Percentiles rank a stretch among this genome's conserved stretches.
phyloP scores from a whole-genome alignment of 2,888 invertebrate genomes.

The Melangyna quadrimaculata region DNA sequence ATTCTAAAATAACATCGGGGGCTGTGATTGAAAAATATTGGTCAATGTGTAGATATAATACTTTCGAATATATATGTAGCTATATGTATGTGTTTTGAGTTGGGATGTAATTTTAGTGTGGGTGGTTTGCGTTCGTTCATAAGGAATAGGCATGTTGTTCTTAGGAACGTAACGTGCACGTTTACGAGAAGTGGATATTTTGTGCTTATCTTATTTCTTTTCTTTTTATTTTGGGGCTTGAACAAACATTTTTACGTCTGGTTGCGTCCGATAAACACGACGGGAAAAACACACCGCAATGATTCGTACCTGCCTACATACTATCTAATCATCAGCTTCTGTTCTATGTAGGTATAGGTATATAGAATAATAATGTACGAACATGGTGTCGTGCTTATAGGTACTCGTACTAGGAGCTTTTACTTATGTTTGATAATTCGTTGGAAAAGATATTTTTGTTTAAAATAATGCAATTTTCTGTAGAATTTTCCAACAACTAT shows the following conservation, averaged over 20 bases:
- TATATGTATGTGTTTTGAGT: not conserved
- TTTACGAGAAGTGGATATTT: constrained; percentile 40
- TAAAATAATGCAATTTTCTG: not conserved
- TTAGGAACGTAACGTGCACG: not conserved
- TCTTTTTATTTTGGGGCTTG: constrained; percentile 46
- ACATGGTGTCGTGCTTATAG: not conserved
- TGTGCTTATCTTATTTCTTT: constrained; percentile 57
- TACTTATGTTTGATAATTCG: not conserved
- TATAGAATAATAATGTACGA: not conserved
- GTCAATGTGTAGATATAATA: constrained; percentile 53
- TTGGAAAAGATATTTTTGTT: not conserved
- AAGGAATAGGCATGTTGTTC: not conserved
- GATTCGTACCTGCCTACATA: not conserved
- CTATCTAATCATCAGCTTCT: too few relatives aligned
- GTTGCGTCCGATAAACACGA: constrained; percentile 55
- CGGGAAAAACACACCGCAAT: not conserved
- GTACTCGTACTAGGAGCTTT: not conserved
- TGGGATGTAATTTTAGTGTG: not conserved
- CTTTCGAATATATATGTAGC: not conserved
- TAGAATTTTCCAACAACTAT: too few relatives aligned
- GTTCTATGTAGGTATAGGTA: not conserved
- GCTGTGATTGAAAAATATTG: constrained; percentile 71
- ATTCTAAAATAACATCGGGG: constrained; percentile 71
- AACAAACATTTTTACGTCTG: constrained; percentile 56
- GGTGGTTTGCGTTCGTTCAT: not conserved